These are phyloP conservation scores for Aurelia sp. DNA, from an alignment of 30 jellyfish, hydroid and myxozoan genomes.

Conservation along the genomic window DNA sequence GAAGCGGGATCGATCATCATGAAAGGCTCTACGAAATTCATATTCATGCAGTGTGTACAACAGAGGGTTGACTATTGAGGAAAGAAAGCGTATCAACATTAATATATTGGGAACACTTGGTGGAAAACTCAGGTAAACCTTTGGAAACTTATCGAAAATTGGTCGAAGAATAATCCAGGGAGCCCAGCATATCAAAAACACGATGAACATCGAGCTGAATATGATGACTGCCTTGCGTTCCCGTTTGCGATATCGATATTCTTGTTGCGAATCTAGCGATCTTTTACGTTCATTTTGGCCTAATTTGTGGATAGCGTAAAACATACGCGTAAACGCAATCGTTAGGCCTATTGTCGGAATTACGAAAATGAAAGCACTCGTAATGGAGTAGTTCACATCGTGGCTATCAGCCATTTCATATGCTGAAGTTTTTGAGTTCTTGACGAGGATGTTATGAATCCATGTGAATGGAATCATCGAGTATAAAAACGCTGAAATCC, in stretches of 20 bases:
- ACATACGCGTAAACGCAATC: slow-evolving; percentile 65
- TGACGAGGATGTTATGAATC: slow-evolving; percentile 43
- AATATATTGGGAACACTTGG: slow-evolving; percentile 10
- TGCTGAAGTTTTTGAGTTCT: slow-evolving; percentile 27
- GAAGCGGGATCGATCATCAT: slow-evolving; percentile 12
- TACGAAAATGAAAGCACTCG: slow-evolving; percentile 43
- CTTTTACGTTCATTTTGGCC: slow-evolving; percentile 48
- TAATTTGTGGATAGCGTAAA: slow-evolving; percentile 63
- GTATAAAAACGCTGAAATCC: slow-evolving; percentile 42
- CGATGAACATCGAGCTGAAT: slow-evolving; percentile 51
- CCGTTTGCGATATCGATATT: slow-evolving; percentile 33
- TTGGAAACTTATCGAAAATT: neutral
- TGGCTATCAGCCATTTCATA: neutral
- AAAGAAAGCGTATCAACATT: slow-evolving; percentile 57
- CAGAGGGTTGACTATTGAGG: slow-evolving; percentile 64
- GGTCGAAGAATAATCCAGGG: slow-evolving; percentile 65
- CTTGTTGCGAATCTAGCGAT: slow-evolving; percentile 14
- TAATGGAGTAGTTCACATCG: slow-evolving; percentile 47
- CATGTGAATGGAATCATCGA: slow-evolving; percentile 59
- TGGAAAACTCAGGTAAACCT: slow-evolving; percentile 25
- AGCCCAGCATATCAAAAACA: slow-evolving; percentile 67
- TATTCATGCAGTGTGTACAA: slow-evolving; percentile 61
- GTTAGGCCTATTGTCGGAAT: slow-evolving; percentile 49
- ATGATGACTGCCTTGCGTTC: slow-evolving; percentile 63
- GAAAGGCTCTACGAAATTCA: slow-evolving; percentile 47